These are phyloP conservation scores for Caenorhabditis uteleia DNA, from an alignment of 2,888 invertebrate genomes.

Conservation along the genomic window DNA sequence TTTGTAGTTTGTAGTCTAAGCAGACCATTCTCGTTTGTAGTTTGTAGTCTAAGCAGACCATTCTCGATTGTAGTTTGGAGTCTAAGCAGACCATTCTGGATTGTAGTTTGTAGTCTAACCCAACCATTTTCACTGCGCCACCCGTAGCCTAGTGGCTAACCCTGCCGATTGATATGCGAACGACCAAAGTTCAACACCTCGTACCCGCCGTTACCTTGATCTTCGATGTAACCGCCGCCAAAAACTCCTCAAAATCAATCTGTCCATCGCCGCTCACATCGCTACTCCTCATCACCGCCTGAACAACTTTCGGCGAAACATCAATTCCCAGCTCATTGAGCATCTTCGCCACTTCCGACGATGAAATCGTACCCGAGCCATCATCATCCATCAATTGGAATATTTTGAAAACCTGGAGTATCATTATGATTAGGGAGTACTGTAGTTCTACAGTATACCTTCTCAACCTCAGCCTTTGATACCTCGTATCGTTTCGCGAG, in stretches of 20 bases:
- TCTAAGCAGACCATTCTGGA: no score
- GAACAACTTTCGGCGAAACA: slow-evolving; percentile 59
- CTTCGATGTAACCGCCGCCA: slow-evolving; percentile 54
- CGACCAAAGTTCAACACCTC: no score
- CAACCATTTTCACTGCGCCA: no score
- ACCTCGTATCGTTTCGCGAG: slow-evolving; percentile 46
- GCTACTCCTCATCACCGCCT: slow-evolving; percentile 58
- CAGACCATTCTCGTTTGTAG: no score
- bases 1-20: no score
- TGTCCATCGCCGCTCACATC: slow-evolving; percentile 57
- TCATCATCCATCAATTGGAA: slow-evolving; percentile 60
- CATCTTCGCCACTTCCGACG: slow-evolving; percentile 57
- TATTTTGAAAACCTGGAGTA: slow-evolving; percentile 54
- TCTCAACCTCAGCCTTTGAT: slow-evolving; percentile 51
- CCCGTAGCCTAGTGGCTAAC: no score
- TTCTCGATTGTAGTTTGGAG: no score
- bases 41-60: no score
- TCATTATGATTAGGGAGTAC: no score
- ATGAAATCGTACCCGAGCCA: slow-evolving; percentile 53
- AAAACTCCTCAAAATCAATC: slow-evolving; percentile 58
- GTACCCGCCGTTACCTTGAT: slow-evolving; percentile 49
- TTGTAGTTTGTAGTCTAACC: no score
- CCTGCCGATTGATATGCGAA: no score
- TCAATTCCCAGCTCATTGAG: slow-evolving; percentile 55
- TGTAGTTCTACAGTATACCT: no score